Evolutionary conservation across 1,140 invertebrate genomes (phyloP), one percentile per base, ranked within the genome.

Genomic region (Metaphire vulgaris): DNA sequence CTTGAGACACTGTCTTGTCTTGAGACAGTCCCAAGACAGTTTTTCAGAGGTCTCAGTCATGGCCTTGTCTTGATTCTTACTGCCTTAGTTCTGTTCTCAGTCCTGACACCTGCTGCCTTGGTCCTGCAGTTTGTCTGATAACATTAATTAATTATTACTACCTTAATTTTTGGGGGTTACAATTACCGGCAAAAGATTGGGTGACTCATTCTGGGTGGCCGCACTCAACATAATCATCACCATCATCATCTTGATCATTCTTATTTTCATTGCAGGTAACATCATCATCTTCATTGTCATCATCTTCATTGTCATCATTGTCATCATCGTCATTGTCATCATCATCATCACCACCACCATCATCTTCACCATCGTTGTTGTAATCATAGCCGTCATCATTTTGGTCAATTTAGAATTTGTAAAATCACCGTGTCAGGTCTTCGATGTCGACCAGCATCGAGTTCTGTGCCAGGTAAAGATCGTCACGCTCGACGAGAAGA

Each of bases 391-490:
- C n/a, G n/a, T n/a, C n/a, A n/a, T n/a, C n/a, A n/a, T n/a, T n/a
- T n/a, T n/a, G n/a, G n/a, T n/a, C n/a, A n/a, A n/a, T n/a, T n/a
- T n/a, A n/a, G n/a, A n/a, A n/a, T n/a, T n/a, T n/a, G n/a, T n/a
- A n/a, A n/a, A n/a, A n/a, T n/a, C n/a, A 65, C 67, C 67, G 6
- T 12, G 67, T 69, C 6, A 97, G 89, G 88, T 98, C 95, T 87
- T 98, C 95, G 79, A 97, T 95, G 84, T 98, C 95, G 2, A 97
- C 94, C 74, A 98, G 89, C 92, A 96, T 96, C 16, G 95, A 96
- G 86, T 98, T 95, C 87, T 97, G 95, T 79, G 94, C 92, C 94
- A 97, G 97, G 85, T 97, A 94, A 26, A 96, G 87, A 85, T 97
- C 95, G 88, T 97, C 95, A 80, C 95, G 88, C 79, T 93, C 91